phyloP scores from a whole-genome alignment of 2,888 invertebrate species.

The Hybos culiciformis region DNA sequence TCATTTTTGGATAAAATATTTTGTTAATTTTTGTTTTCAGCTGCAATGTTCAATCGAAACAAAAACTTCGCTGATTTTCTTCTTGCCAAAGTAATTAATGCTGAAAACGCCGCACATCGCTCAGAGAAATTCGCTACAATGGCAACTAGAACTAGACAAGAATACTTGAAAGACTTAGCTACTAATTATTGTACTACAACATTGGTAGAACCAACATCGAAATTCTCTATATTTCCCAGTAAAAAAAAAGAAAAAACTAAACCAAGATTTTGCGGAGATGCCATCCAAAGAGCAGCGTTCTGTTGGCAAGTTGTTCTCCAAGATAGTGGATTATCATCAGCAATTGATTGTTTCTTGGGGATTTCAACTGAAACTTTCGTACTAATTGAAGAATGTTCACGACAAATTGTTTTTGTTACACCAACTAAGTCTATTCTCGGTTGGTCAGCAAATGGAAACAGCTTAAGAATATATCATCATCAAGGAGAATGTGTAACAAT shows the following conservation, averaged over 20 bases:
- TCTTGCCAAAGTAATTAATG: constrained; percentile 90
- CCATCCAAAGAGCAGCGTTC: constrained; percentile 59
- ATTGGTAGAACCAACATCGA: constrained; percentile 69
- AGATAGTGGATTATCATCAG: constrained; percentile 48
- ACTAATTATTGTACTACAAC: constrained; percentile 69
- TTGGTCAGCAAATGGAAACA: constrained; percentile 42
- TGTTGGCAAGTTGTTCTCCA: constrained; percentile 69
- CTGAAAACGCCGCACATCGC: constrained; percentile 90
- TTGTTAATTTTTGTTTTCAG: constrained; percentile 30
- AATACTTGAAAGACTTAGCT: constrained; percentile 87
- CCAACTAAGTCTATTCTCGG: constrained; percentile 68
- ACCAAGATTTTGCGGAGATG: constrained; percentile 59
- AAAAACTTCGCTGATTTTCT: constrained; percentile 91
- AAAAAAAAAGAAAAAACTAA: constrained; percentile 65
- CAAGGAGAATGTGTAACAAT: constrained; percentile 85
- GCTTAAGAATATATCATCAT: constrained; percentile 75
- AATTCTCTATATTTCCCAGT: constrained; percentile 60
- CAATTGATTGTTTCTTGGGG: constrained; percentile 68
- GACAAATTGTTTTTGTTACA: constrained; percentile 73
- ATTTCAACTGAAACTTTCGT: constrained; percentile 79
- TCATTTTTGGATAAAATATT: background rate
- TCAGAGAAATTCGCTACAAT: constrained; percentile 95
- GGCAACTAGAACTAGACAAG: constrained; percentile 90
- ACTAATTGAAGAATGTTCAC: constrained; percentile 66
- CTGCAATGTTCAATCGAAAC: constrained; percentile 75